Conservation (phyloP, 2,888 invertebrate species). For the Hirtodrosophila duncani region DNA sequence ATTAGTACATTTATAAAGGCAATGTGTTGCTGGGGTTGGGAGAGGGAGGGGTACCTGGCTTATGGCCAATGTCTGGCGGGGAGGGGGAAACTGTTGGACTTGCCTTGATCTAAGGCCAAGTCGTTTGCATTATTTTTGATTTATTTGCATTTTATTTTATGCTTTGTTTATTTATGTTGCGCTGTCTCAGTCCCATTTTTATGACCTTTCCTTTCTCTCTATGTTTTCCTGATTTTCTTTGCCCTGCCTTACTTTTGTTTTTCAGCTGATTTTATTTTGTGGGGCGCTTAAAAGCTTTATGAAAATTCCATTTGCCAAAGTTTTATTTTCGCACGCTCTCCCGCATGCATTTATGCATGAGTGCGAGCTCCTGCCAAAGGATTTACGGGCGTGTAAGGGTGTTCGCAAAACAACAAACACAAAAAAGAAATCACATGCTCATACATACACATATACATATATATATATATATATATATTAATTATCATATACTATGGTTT, state of each 20-base stretch:
- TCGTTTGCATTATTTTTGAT: constrained; percentile 27
- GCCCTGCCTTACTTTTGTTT: constrained; percentile 3
- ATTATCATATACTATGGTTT: no score
- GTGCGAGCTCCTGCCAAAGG: constrained; percentile 17
- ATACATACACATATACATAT: neutral
- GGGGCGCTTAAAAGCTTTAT: constrained; percentile 29
- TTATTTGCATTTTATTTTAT: constrained; percentile 33
- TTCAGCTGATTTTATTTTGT: constrained; percentile 11
- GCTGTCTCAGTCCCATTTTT: constrained; percentile 18
- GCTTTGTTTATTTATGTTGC: constrained; percentile 23
- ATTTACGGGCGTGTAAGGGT: no score
- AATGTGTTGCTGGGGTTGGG: no score
- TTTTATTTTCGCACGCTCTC: constrained; percentile 1
- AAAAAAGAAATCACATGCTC: no score
- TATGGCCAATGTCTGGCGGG: constrained; percentile 11
- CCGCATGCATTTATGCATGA: constrained; percentile 25
- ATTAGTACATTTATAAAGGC: constrained; percentile 11
- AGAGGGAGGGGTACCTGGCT: constrained; percentile 3
- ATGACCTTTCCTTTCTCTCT: constrained; percentile 10
- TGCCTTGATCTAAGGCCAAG: no score
- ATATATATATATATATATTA: neutral
- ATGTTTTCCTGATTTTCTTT: neutral
- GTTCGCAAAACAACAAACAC: no score
- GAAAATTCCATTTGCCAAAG: constrained; percentile 29
- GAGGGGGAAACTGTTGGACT: no score